Conservation (phyloP, 2,797 vertebrate species). For the Clarias laeviceps region DNA sequence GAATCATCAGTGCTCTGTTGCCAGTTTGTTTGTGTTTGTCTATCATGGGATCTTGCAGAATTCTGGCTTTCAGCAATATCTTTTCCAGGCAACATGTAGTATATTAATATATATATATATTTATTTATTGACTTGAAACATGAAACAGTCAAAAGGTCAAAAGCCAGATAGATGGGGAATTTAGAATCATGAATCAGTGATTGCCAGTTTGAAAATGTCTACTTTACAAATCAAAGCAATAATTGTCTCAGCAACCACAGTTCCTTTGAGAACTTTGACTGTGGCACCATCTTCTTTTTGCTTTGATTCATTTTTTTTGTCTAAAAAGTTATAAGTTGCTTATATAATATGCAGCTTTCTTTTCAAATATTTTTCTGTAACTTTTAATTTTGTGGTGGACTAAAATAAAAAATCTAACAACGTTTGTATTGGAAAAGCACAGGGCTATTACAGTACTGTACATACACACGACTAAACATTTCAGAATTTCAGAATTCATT, state of each 20-base stretch:
- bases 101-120: constrained; percentile 9
- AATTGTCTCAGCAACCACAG: neutral
- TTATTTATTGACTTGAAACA: constrained; percentile 43
- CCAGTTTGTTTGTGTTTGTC: constrained; percentile 49
- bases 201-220: neutral
- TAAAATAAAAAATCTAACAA: no score
- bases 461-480: neutral
- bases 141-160: constrained; percentile 35
- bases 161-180: constrained; percentile 29
- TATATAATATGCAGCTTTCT: no score
- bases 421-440: no score
- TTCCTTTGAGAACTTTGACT: no score
- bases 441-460: neutral
- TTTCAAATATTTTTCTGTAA: no score
- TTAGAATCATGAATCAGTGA: neutral
- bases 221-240: neutral
- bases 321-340: no score
- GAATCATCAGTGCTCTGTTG: constrained; percentile 55
- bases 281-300: no score
- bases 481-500: neutral
- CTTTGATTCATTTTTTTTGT: no score
- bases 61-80: constrained; percentile 44
- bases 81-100: constrained; percentile 35
- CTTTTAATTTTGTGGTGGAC: no score
- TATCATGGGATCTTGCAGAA: constrained; percentile 33